A percentile compares a stretch with the other conserved stretches of the same genome.
Evolutionary conservation across 2,888 invertebrate species (phyloP).

Genomic region (Eremobia ochroleuca): DNA sequence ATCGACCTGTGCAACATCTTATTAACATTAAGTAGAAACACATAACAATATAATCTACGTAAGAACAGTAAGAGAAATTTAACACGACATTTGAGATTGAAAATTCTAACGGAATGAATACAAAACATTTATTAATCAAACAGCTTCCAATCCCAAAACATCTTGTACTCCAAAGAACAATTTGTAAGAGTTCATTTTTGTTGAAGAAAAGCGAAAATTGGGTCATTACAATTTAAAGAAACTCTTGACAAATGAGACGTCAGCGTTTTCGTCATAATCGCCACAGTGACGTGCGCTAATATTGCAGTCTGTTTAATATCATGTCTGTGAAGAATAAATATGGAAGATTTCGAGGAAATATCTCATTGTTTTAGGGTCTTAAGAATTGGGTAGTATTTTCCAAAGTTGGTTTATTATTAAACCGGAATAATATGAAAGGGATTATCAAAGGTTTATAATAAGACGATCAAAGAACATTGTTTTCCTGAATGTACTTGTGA

Average conservation of each 20-base stretch:
- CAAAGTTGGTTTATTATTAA: slow-evolving; percentile 25
- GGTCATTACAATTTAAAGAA: slow-evolving; percentile 45
- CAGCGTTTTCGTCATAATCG: slow-evolving; percentile 48
- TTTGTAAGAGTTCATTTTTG: slow-evolving; percentile 12
- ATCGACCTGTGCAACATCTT: no score
- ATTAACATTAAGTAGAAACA: not conserved
- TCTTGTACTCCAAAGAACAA: slow-evolving; percentile 8
- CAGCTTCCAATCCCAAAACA: not conserved
- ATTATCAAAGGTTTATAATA: slow-evolving; percentile 21
- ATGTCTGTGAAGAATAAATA: slow-evolving; percentile 29
- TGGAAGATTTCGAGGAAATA: slow-evolving; percentile 19
- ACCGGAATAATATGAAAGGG: slow-evolving; percentile 9
- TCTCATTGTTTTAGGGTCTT: slow-evolving; percentile 19
- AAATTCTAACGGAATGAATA: not conserved
- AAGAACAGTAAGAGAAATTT: not conserved
- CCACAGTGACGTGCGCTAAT: slow-evolving; percentile 43
- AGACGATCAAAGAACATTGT: not conserved
- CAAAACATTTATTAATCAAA: slow-evolving; percentile 1
- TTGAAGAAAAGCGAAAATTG: slow-evolving; percentile 24
- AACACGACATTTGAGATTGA: not conserved
- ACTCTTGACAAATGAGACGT: slow-evolving; percentile 61
- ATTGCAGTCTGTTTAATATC: slow-evolving; percentile 44
- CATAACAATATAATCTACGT: not conserved
- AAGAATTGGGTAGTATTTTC: slow-evolving; percentile 19
- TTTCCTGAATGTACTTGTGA: not conserved